Conservation (phyloP, 2,113 vertebrate genomes). For the Amia ocellicauda region DNA sequence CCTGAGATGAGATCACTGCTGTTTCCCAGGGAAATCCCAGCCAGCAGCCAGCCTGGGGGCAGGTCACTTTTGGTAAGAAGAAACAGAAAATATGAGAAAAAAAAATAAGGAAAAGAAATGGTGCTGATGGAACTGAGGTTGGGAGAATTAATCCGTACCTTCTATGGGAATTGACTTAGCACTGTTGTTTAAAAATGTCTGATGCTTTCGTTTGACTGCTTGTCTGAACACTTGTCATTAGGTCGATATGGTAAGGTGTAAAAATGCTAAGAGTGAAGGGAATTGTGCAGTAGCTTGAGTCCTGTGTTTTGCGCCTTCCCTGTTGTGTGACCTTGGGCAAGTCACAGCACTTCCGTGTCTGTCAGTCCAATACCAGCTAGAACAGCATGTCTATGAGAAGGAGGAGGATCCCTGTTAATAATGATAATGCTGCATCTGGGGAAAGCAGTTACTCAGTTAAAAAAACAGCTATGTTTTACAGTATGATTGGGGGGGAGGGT, state of each 20-base stretch:
- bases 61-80: conserved; percentile 96
- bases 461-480: no score
- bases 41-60: conserved; percentile 90
- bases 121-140: background rate
- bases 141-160: background rate
- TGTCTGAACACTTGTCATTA: no score
- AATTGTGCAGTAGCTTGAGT: conserved; percentile 15
- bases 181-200: no score
- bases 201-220: no score
- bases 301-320: background rate
- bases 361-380: conserved; percentile 1
- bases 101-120: conserved; percentile 16
- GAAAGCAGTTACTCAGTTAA: no score
- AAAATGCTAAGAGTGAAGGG: background rate
- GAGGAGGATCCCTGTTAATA: no score
- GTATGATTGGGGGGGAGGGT: no score
- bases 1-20: conserved; percentile 86
- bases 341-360: conserved; percentile 6
- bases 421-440: no score
- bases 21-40: conserved; percentile 89
- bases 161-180: no score
- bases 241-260: no score
- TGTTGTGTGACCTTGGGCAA: conserved; percentile 20
- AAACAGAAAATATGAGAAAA: conserved; percentile 47
- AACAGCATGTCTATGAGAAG: no score